Conservation (phyloP, 2,888 invertebrate species). For the Ligdia adustata region DNA sequence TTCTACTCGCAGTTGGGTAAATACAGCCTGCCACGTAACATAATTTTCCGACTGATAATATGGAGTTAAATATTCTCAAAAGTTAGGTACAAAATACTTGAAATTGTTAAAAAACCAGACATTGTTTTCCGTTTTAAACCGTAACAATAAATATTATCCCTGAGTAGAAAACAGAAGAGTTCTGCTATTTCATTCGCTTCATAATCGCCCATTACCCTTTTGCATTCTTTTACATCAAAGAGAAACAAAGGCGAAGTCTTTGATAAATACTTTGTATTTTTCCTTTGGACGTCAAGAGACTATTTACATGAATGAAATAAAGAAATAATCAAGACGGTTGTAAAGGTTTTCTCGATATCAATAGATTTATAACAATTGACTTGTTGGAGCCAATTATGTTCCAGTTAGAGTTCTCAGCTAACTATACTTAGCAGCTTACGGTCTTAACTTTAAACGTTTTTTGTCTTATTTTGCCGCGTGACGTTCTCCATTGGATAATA, state of each 20-base stretch:
- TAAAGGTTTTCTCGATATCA: constrained; percentile 4
- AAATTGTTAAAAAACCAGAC: constrained; percentile 13
- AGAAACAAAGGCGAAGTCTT: constrained; percentile 33
- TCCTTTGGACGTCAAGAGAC: constrained; percentile 22
- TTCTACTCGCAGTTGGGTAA: too few relatives aligned
- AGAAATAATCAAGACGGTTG: not conserved
- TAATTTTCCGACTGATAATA: too few relatives aligned
- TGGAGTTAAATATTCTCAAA: not conserved
- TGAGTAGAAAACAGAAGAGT: constrained; percentile 22
- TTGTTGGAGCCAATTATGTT: too few relatives aligned
- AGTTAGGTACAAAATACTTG: not conserved
- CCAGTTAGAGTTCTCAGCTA: too few relatives aligned
- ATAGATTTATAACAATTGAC: not conserved
- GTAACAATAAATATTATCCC: constrained; percentile 30
- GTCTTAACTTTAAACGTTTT: too few relatives aligned
- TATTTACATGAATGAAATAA: constrained; percentile 20
- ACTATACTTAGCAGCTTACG: too few relatives aligned
- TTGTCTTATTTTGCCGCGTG: too few relatives aligned
- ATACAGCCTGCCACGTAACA: too few relatives aligned
- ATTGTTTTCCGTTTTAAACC: constrained; percentile 22
- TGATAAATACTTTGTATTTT: constrained; percentile 41
- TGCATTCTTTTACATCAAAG: constrained; percentile 37
- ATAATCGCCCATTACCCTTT: constrained; percentile 34
- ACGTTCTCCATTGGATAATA: too few relatives aligned
- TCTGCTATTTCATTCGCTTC: constrained; percentile 24